Conservation (phyloP, 1,140 invertebrate genomes). For the Tribolium castaneum region DNA sequence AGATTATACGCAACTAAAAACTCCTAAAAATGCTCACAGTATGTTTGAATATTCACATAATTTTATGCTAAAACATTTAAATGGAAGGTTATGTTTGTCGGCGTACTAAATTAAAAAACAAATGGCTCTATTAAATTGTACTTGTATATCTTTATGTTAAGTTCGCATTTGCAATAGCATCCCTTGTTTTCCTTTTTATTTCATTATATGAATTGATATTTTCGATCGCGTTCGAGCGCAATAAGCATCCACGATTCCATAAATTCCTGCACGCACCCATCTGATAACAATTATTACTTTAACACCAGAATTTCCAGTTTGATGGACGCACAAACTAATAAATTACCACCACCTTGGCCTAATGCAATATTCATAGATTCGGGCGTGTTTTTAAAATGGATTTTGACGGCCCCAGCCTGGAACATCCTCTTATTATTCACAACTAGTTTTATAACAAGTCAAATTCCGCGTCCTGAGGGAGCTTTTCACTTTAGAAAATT, state of each 20-base stretch:
- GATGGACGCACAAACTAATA: background rate
- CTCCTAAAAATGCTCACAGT: constrained; percentile 51
- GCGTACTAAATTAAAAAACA: constrained; percentile 57
- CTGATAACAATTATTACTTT: constrained; percentile 4
- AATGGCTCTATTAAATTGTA: constrained; percentile 60
- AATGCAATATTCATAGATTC: constrained; percentile 19
- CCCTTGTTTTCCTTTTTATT: constrained; percentile 43
- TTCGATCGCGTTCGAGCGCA: constrained; percentile 39
- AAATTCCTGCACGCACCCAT: constrained; percentile 7
- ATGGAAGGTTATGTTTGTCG: constrained; percentile 51
- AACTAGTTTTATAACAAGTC: constrained; percentile 16
- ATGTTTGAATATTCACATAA: constrained; percentile 54
- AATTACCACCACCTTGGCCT: constrained; percentile 1
- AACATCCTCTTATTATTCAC: constrained; percentile 20
- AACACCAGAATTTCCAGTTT: constrained; percentile 23
- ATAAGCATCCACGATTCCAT: constrained; percentile 19
- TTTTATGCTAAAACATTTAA: constrained; percentile 51
- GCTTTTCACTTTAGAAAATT: background rate
- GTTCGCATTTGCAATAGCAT: constrained; percentile 43
- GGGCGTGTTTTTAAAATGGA: constrained; percentile 6
- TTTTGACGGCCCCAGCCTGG: background rate
- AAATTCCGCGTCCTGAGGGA: background rate
- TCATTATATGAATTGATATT: constrained; percentile 46
- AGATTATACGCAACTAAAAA: constrained; percentile 50
- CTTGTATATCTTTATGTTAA: constrained; percentile 51